A percentile compares a stretch with the other conserved stretches of the same genome.
Evolutionary conservation across 2,888 invertebrate species (phyloP).

Genomic region (Malthinus flaveolus): DNA sequence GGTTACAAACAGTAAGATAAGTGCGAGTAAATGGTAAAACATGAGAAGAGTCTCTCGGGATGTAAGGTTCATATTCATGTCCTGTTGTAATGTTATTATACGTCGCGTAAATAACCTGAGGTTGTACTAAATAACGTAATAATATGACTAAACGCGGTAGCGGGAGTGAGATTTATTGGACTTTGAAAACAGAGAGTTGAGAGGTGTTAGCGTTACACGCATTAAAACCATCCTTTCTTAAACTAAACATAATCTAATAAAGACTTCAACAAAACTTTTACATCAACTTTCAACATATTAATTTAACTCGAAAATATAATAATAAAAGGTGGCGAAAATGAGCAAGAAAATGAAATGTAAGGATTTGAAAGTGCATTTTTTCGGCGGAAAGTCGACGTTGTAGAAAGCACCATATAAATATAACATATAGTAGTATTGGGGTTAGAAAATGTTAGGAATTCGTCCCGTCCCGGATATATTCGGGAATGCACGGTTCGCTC

Average conservation of each 20-base stretch:
- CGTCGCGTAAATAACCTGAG: constrained; percentile 48
- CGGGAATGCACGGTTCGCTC: constrained; percentile 51
- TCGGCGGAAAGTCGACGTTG: constrained; percentile 25
- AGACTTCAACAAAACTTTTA: constrained; percentile 10
- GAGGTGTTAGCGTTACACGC: constrained; percentile 39
- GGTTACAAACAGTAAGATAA: constrained; percentile 45
- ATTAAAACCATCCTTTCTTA: constrained; percentile 34
- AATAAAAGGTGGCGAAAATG: too few species aligned
- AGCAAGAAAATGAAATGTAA: constrained; percentile 2
- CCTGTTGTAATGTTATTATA: constrained; percentile 50
- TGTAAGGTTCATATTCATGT: constrained; percentile 50
- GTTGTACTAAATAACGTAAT: constrained; percentile 51
- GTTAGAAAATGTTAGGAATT: constrained; percentile 46
- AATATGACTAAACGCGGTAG: constrained; percentile 49
- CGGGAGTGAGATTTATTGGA: constrained; percentile 48
- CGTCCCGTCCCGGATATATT: constrained; percentile 43
- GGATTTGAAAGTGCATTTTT: neutral
- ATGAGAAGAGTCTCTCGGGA: constrained; percentile 48
- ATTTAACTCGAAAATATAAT: too few species aligned
- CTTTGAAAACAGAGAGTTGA: constrained; percentile 44
- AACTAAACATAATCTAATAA: constrained; percentile 32
- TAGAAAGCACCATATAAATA: constrained; percentile 40
- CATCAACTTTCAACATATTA: too few species aligned
- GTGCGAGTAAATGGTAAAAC: constrained; percentile 47
- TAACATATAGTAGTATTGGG: constrained; percentile 43